Conservation (phyloP, 2,113 vertebrate species). For the Nesoenas mayeri region DNA sequence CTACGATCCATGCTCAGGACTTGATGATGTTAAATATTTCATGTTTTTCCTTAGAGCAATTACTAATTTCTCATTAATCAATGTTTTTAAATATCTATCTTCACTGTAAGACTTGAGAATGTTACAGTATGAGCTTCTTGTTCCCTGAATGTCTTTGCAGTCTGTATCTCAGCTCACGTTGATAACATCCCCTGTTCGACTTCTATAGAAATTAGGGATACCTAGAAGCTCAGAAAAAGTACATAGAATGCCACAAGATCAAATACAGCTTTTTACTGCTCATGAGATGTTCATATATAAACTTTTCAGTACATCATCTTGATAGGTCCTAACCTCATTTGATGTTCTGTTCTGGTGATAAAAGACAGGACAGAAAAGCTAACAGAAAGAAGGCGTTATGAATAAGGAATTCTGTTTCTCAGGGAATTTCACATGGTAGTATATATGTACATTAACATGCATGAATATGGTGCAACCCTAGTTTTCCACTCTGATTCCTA, state of each 20-base stretch:
- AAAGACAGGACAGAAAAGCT: background rate
- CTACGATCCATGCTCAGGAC: background rate
- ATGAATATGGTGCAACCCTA: background rate
- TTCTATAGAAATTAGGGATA: background rate
- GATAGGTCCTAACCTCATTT: background rate
- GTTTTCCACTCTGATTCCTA: background rate
- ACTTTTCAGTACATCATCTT: background rate
- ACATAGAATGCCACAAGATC: background rate
- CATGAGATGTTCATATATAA: background rate
- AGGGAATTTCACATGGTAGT: background rate
- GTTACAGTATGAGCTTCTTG: background rate
- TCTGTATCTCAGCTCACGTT: background rate
- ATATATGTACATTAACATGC: too few species aligned
- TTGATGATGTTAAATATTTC: background rate
- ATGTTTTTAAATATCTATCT: background rate
- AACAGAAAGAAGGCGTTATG: background rate
- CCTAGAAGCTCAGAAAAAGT: background rate
- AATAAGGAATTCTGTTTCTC: background rate
- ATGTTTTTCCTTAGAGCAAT: background rate
- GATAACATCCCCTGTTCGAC: background rate
- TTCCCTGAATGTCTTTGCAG: background rate
- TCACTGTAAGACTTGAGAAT: background rate
- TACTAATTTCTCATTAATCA: constrained; percentile 22
- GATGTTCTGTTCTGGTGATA: background rate
- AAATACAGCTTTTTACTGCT: background rate